These are phyloP conservation scores for Platynereis dumerilii DNA, from an alignment of 2,888 invertebrate species.

Conservation along the genomic window DNA sequence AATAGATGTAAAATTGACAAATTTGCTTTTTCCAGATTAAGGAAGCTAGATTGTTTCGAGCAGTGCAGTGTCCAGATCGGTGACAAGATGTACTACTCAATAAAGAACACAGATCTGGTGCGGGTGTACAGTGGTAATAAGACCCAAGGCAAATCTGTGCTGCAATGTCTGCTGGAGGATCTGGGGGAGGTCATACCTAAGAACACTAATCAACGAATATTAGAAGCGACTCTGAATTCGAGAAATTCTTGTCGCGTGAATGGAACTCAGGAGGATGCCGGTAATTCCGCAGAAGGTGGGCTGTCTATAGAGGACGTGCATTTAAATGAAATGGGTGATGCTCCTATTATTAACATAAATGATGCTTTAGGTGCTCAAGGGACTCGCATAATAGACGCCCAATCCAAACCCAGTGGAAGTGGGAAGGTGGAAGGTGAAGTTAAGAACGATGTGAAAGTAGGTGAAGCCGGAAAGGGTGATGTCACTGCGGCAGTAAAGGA, in stretches of 20 bases:
- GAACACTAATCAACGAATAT: background rate
- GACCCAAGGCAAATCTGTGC: too few relatives aligned
- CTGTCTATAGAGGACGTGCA: too few relatives aligned
- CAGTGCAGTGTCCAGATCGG: slow-evolving; percentile 88
- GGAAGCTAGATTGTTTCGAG: slow-evolving; percentile 81
- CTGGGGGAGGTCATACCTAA: background rate
- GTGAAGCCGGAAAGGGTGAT: background rate
- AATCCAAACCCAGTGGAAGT: too few relatives aligned
- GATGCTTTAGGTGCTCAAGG: too few relatives aligned
- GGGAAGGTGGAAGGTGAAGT: too few relatives aligned
- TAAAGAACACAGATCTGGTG: slow-evolving; percentile 73
- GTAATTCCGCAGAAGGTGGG: too few relatives aligned
- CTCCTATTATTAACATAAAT: background rate
- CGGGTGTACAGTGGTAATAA: background rate
- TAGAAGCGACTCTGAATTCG: slow-evolving; percentile 9
- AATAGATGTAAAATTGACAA: too few relatives aligned
- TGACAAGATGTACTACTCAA: slow-evolving; percentile 83
- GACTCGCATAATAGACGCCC: too few relatives aligned
- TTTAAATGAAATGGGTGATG: background rate
- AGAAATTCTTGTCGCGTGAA: slow-evolving; percentile 1
- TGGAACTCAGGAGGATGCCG: background rate
- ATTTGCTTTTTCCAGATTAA: slow-evolving; percentile 70
- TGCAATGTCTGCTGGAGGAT: too few relatives aligned
- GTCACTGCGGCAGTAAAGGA: background rate
- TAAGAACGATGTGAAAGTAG: background rate